Conservation (phyloP, 1,140 invertebrate species). For the Papilio machaon region DNA sequence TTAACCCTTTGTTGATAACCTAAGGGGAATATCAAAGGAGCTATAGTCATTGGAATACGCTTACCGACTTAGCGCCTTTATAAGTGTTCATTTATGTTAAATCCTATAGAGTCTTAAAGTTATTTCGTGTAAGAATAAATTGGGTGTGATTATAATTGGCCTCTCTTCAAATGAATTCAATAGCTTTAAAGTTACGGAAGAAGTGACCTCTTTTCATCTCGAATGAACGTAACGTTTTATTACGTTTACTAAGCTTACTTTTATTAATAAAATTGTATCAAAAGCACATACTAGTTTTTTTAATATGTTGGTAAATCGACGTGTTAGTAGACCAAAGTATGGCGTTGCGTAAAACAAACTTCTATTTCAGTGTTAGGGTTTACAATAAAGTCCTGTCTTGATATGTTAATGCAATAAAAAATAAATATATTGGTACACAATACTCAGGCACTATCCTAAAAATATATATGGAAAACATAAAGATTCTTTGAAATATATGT, state of each 20-base stretch:
- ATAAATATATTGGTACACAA: no score
- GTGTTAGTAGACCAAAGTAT: no score
- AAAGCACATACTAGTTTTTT: neutral
- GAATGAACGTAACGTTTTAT: conserved; percentile 19
- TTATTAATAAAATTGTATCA: neutral
- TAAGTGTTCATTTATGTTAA: conserved; percentile 46
- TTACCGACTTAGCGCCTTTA: conserved; percentile 33
- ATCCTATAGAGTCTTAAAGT: conserved; percentile 54
- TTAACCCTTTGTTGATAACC: conserved; percentile 21
- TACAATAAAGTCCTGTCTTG: no score
- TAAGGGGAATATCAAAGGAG: conserved; percentile 35
- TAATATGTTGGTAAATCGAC: neutral
- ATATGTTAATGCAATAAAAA: no score
- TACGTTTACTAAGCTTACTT: neutral
- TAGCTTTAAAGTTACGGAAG: conserved; percentile 49
- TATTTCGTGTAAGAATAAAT: conserved; percentile 52
- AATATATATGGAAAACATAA: neutral
- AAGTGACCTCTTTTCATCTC: conserved; percentile 25
- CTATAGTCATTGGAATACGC: neutral
- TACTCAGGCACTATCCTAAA: no score
- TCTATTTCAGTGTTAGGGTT: no score
- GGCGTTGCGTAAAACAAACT: no score
- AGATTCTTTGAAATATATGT: neutral
- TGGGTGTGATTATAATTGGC: conserved; percentile 60
- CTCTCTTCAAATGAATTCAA: conserved; percentile 58